Conservation (phyloP, 2,113 vertebrate species). For the cat (Felis catus) region F.catus_Fca126_mat1.0 CM031415.1:111437001-111437500, state of each 20-base stretch:
- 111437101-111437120: not conserved
- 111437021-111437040: not conserved
- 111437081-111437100: not conserved
- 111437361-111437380: not conserved
- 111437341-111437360: not conserved
- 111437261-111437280: not conserved
- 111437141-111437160: not conserved
- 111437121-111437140: not conserved
- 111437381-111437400: not conserved
- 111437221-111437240: not conserved
- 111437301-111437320: not conserved
- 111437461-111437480: not conserved
- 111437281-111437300: not conserved
- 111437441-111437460: not conserved
- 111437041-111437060: not conserved
- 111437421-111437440: not conserved
- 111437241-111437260: not conserved
- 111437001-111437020: not conserved
- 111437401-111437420: not conserved
- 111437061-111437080: not conserved
- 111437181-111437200: not conserved
- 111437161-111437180: not conserved
- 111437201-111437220: constrained; percentile 32
- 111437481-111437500: not conserved
- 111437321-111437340: not conserved